Evolutionary conservation across 2,797 vertebrate genomes (phyloP).

Genomic region (Amphiprion clarkii): DNA sequence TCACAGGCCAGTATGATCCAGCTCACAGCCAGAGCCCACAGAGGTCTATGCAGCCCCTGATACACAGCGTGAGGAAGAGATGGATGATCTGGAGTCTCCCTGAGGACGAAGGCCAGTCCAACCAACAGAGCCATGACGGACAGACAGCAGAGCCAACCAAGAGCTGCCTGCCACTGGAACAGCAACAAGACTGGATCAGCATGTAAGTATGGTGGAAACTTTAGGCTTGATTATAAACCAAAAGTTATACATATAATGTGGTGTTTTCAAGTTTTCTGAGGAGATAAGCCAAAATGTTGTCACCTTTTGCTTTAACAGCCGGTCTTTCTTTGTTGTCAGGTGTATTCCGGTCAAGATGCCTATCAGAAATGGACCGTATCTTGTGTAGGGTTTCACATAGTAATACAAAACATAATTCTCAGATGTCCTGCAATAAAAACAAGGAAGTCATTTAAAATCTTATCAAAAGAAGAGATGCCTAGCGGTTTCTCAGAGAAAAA

Average conservation of each 20-base stretch:
- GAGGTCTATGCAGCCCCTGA: constrained; percentile 88
- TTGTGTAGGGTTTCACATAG: constrained; percentile 90
- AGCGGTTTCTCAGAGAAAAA: background rate
- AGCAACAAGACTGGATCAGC: constrained; percentile 7
- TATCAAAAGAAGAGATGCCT: background rate
- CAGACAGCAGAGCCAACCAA: constrained; percentile 86
- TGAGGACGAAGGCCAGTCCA: constrained; percentile 81
- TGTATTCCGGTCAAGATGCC: constrained; percentile 87
- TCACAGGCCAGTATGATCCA: constrained; percentile 90
- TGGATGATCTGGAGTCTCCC: constrained; percentile 70
- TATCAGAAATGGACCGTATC: constrained; percentile 89
- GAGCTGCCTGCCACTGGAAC: constrained; percentile 82
- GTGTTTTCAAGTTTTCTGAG: background rate
- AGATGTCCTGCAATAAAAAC: constrained; percentile 71
- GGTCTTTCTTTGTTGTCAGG: constrained; percentile 78
- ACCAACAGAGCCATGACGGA: constrained; percentile 80
- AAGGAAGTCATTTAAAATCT: background rate
- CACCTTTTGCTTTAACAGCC: constrained; percentile 85
- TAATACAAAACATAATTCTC: constrained; percentile 84
- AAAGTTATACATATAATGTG: background rate
- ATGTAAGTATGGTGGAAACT: background rate
- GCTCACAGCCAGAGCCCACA: constrained; percentile 87
- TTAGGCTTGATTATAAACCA: background rate
- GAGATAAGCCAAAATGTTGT: background rate
- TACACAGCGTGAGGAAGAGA: constrained; percentile 83